These are phyloP conservation scores for Monochamus saltuarius DNA, from an alignment of 1,140 invertebrate genomes.

Conservation along the genomic window DNA sequence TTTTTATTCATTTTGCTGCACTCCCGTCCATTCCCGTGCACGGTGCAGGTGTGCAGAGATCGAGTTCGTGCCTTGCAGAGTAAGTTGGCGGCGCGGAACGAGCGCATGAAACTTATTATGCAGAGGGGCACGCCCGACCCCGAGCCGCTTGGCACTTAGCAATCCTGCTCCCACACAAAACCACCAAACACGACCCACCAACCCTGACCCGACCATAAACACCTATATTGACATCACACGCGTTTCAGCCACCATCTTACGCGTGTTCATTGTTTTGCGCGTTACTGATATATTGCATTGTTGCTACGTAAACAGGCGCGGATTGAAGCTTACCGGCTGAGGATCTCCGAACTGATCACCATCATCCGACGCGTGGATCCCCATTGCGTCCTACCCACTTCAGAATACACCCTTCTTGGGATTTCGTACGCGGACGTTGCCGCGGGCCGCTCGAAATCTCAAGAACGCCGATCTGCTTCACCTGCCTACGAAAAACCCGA, in stretches of 20 bases:
- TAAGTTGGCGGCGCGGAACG: conserved; percentile 82
- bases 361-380: conserved; percentile 73
- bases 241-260: conserved; percentile 47
- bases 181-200: conserved; percentile 25
- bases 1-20: conserved; percentile 62
- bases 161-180: conserved; percentile 22
- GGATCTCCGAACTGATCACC: conserved; percentile 66
- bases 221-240: conserved; percentile 33
- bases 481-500: conserved; percentile 19
- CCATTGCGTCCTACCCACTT: conserved; percentile 59
- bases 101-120: conserved; percentile 82
- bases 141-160: conserved; percentile 66
- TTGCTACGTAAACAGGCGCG: conserved; percentile 69
- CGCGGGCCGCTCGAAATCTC: conserved; percentile 39
- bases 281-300: conserved; percentile 48
- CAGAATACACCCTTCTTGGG: conserved; percentile 50
- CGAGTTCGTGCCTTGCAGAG: conserved; percentile 81
- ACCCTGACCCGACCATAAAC: conserved; percentile 31
- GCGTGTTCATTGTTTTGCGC: conserved; percentile 31
- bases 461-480: conserved; percentile 32
- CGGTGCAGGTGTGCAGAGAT: conserved; percentile 75
- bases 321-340: conserved; percentile 64
- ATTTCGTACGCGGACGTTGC: conserved; percentile 55
- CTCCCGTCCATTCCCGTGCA: conserved; percentile 51
- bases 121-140: conserved; percentile 81